These are phyloP conservation scores for Sebastes umbrosus DNA, from an alignment of 2,797 vertebrate species.

Conservation along the genomic window DNA sequence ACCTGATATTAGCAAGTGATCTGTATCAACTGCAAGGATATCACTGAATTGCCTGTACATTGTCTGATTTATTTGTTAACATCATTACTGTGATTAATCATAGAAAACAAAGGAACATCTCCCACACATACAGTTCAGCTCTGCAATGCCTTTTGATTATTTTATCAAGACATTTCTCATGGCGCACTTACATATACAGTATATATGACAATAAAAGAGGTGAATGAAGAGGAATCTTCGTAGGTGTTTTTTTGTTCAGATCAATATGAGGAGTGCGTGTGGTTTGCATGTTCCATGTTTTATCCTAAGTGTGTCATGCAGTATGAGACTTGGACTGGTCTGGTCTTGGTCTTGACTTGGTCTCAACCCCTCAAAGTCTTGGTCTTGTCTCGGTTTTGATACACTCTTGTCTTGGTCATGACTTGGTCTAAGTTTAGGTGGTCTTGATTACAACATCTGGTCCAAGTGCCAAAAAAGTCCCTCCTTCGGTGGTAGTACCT, in stretches of 20 bases:
- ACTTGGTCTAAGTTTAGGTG: no score
- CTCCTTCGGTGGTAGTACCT: neutral
- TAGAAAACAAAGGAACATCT: neutral
- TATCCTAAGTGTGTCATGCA: neutral
- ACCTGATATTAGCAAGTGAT: neutral
- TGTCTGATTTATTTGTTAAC: neutral
- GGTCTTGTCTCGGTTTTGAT: no score
- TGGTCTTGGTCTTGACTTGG: neutral
- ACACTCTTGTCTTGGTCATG: no score
- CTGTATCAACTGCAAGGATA: neutral
- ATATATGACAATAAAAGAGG: neutral
- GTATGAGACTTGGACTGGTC: neutral
- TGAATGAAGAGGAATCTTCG: neutral
- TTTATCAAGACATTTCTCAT: neutral
- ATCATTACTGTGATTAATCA: neutral
- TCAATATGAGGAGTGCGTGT: neutral
- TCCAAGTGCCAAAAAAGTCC: neutral
- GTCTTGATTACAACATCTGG: neutral
- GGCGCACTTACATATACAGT: neutral
- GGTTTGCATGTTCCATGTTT: neutral
- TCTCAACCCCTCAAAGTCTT: no score
- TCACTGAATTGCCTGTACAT: neutral
- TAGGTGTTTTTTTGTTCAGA: neutral
- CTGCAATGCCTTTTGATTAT: no score
- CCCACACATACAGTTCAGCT: neutral